Evolutionary conservation across 2,797 vertebrate species (phyloP), one percentile per base, ranked within the genome.

Genomic region (Urosaurus nigricauda): DNA sequence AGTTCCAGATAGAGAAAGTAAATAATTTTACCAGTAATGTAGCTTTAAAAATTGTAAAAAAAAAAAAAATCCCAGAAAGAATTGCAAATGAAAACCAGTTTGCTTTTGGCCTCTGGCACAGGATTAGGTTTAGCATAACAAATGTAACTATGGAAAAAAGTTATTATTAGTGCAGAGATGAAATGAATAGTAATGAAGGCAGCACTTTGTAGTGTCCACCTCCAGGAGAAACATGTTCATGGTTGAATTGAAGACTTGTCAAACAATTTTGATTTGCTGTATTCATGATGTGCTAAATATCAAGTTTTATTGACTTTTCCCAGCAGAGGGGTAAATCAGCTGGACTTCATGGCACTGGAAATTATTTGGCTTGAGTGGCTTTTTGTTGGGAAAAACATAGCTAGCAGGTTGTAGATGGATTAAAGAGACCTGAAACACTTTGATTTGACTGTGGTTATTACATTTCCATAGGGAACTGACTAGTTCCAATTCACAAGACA

Each of bases 291-390:
- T 89, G 16, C 68, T 89, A 65, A 85, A 90, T 93, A 87, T 87
- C 84, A 93, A 88, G 37, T 81, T 92, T 92, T 79, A 93, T 90
- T 84, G 90, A 90, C 82, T 73, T 94, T 95, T 92, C 51, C 1
- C 71, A 92, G 85, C 8, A 89, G 78, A 92, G 51, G 87, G 85
- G 93, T 92, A 91, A 86, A 94, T 95, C 87, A 93, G 3, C 13
- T 80, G 83, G 16, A 7, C 81, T 94, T 95, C 87, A 88, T 12
- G 84, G 68, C 40, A 75, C 87, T 93, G 90, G 19, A 40, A 90
- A 32, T 91, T 88, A 89, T 80, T 90, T 43, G 89, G 79, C 21
- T 88, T 73, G 51, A 91, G 68, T 91, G 63, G 86, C 47, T 94
- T 87, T 78, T 73, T 81, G 21, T 32, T 91, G 70, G 88, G 92